Evolutionary conservation across 2,113 vertebrate genomes (phyloP).

Genomic region (Heloderma charlesbogerti): DNA sequence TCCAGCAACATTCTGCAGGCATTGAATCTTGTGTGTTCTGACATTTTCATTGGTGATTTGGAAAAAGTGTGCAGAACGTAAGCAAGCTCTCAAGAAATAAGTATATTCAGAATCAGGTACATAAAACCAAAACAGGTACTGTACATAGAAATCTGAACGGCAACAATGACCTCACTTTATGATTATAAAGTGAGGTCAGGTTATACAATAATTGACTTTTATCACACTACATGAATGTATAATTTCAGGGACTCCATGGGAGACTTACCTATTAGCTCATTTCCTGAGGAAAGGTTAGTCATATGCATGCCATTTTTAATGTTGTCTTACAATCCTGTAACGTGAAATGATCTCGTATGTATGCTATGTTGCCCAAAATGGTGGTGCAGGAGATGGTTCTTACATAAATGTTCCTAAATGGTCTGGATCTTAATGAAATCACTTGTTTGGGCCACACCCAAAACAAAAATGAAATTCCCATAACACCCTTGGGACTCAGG

Average conservation of each 20-base stretch:
- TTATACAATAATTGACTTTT: neutral
- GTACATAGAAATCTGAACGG: neutral
- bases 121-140: neutral
- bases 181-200: neutral
- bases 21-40: neutral
- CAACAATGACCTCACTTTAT: neutral
- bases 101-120: neutral
- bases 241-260: neutral
- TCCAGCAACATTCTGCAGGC: neutral
- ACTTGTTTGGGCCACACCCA: neutral
- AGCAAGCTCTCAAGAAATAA: neutral
- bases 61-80: neutral
- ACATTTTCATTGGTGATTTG: neutral
- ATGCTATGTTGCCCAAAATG: neutral
- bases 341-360: neutral
- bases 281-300: neutral
- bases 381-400: too few relatives aligned
- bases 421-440: neutral
- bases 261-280: neutral
- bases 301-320: neutral
- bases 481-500: neutral
- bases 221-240: neutral
- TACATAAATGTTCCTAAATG: neutral
- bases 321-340: neutral
- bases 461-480: too few relatives aligned